A percentile compares a stretch with the other conserved stretches of the same genome.
phyloP scores from a whole-genome alignment of 2,888 invertebrate genomes.

The Petrophora chlorosata region DNA sequence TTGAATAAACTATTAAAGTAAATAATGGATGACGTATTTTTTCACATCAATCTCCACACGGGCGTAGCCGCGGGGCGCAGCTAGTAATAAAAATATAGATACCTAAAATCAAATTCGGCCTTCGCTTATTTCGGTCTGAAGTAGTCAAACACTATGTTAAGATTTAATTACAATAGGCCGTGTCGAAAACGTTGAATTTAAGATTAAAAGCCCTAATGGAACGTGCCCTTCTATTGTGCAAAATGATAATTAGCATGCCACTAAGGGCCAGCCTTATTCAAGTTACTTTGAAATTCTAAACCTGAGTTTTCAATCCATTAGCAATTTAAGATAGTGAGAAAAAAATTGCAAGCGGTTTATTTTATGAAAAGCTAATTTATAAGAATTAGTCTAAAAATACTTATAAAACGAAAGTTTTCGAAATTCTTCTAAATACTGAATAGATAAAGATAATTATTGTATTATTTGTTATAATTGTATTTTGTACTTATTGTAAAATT shows the following conservation, averaged over 20 bases:
- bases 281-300: slow-evolving; percentile 16
- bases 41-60: too few relatives aligned
- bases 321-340: not conserved
- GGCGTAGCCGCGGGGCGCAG: too few relatives aligned
- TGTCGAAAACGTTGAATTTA: slow-evolving; percentile 18
- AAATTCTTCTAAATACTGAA: too few relatives aligned
- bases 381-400: too few relatives aligned
- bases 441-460: too few relatives aligned
- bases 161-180: slow-evolving; percentile 11
- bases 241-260: slow-evolving; percentile 15
- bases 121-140: not conserved
- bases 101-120: not conserved
- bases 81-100: too few relatives aligned
- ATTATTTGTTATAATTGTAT: too few relatives aligned
- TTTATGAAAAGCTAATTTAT: not conserved
- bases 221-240: slow-evolving; percentile 14
- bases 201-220: slow-evolving; percentile 21
- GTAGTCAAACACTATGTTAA: not conserved
- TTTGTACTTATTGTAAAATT: too few relatives aligned
- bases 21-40: too few relatives aligned
- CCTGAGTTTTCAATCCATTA: not conserved
- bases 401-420: too few relatives aligned
- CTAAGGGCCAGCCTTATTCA: slow-evolving; percentile 10
- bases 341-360: not conserved
- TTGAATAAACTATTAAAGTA: too few relatives aligned